These are phyloP conservation scores for Sebastes taczanowskii DNA, from an alignment of 2,797 vertebrate species.

Conservation along the genomic window DNA sequence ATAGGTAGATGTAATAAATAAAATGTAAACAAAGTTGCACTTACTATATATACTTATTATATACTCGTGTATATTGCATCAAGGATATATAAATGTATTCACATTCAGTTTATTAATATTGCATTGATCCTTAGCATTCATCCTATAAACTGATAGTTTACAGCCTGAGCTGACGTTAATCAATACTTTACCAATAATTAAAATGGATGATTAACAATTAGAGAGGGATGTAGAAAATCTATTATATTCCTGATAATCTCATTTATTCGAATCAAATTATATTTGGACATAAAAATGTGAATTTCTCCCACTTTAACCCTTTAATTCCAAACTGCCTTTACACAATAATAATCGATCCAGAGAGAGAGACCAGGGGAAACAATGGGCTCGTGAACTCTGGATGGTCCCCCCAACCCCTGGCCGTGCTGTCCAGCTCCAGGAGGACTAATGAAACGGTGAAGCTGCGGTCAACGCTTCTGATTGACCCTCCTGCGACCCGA, in stretches of 20 bases:
- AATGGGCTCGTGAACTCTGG: slow-evolving; percentile 87
- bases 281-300: not conserved
- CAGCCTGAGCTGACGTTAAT: not conserved
- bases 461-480: slow-evolving; percentile 90
- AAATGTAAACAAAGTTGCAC: too few relatives aligned
- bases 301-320: not conserved
- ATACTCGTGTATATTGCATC: too few relatives aligned
- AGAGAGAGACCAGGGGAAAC: slow-evolving; percentile 29
- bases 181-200: slow-evolving; percentile 14
- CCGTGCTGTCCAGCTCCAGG: slow-evolving; percentile 83
- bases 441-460: slow-evolving; percentile 93
- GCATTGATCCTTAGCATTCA: too few relatives aligned
- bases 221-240: not conserved
- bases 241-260: not conserved
- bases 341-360: slow-evolving; percentile 40
- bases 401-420: slow-evolving; percentile 58
- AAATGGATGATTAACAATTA: not conserved
- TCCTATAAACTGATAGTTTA: not conserved
- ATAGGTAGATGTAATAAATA: too few relatives aligned
- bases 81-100: too few relatives aligned
- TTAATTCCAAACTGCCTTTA: slow-evolving; percentile 18
- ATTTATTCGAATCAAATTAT: not conserved
- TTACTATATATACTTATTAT: too few relatives aligned
- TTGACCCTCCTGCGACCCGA: slow-evolving; percentile 83
- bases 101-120: too few relatives aligned